Evolutionary conservation across 2,113 vertebrate species (phyloP), one percentile per base, ranked within the genome.

Genomic region (Daboia siamensis): DNA sequence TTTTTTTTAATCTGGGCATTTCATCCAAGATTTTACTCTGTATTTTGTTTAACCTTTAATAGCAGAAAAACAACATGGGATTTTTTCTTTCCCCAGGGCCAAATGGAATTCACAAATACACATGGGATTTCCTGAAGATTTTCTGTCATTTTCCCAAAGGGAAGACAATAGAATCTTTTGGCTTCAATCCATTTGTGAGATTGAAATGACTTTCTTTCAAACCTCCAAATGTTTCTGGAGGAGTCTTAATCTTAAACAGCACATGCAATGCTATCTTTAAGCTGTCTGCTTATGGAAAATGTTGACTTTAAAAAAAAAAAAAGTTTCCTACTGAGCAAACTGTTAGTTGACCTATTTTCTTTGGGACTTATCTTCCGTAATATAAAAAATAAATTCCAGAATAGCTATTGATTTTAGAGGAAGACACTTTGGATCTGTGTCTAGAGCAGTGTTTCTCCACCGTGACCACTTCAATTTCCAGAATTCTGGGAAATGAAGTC

Each of bases 61-160:
- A n/a, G n/a, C 54, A 3, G 8, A 6, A 26, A 52, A 51, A 64
- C 95, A 94, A 94, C 55, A 96, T 51, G 1, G 51, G 95, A 55
- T 56, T 56, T 20, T 56, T 56, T 56, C n/a, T 97, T 97, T 97
- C 95, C 95, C 96, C 96, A 96, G 94, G 1, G 0, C 95, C n/a
- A 29, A 46, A 86, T 96, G 93, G 95, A 97, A 97, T 96, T 96
- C 94, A 93, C 89, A 24, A 96, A 90, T 90, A 88, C 95, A 95
- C 88, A 86, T 94, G 94, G 95, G 87, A 93, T 96, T 95, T 95
- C 96, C 93, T 94, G 96, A 95, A 96, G 90, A 92, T 61, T 44
- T 0, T 17, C 91, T 93, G 29, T 89, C 91, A 91, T 90, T 87
- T 92, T 90, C 86, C 85, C 69, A 74, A 86, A 74, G 88, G 89